Conservation (phyloP, 2,888 invertebrate species). For the Papilio gigon region DNA sequence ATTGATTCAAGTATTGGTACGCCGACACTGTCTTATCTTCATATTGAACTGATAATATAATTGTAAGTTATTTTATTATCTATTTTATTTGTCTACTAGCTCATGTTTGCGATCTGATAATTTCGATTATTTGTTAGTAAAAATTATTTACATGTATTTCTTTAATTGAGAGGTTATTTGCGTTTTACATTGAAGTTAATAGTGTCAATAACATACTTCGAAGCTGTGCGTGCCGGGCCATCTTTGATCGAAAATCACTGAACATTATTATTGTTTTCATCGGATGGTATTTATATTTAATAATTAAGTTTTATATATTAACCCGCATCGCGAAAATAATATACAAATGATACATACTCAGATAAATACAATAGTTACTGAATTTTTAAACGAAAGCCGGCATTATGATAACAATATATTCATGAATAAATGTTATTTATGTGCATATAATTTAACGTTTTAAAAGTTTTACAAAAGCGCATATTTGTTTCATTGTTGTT, state of each 20-base stretch:
- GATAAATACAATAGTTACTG: too few relatives aligned
- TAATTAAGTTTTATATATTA: neutral
- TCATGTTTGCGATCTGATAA: neutral
- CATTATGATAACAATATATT: neutral
- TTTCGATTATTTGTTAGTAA: neutral
- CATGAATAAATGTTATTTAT: neutral
- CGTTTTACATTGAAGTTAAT: conserved; percentile 12
- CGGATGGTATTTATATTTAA: neutral
- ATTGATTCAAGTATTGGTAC: conserved; percentile 17
- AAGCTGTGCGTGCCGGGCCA: conserved; percentile 10
- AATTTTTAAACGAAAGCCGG: too few relatives aligned
- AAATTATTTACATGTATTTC: neutral
- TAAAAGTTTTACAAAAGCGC: neutral
- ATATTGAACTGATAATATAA: neutral
- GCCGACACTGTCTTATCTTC: neutral
- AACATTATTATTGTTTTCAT: neutral
- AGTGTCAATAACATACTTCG: neutral
- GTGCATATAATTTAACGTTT: neutral
- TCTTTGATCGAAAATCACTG: neutral
- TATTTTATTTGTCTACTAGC: neutral
- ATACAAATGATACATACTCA: too few relatives aligned
- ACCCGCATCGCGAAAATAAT: neutral
- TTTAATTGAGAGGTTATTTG: neutral
- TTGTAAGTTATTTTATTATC: conserved; percentile 18
- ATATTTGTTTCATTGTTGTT: neutral